These are phyloP conservation scores for Lordiphosa mommai DNA, from an alignment of 1,140 invertebrate species.

Conservation along the genomic window DNA sequence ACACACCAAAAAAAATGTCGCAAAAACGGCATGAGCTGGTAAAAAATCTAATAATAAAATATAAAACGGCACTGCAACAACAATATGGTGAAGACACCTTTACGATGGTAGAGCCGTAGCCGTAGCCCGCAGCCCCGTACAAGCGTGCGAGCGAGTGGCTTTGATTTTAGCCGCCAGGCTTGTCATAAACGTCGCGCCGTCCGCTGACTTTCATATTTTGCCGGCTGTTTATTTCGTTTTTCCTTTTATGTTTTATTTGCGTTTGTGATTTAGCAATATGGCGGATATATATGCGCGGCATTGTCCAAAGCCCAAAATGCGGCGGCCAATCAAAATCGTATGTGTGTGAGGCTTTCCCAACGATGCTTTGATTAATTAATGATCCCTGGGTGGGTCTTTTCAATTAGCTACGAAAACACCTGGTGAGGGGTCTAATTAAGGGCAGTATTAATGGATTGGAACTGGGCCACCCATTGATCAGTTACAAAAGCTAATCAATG, in stretches of 20 bases:
- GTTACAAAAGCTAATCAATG: constrained; percentile 49
- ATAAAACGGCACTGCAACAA: constrained; percentile 18
- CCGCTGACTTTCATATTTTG: constrained; percentile 64
- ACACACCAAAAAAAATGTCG: constrained; percentile 50
- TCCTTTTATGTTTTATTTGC: constrained; percentile 64
- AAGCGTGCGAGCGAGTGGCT: constrained; percentile 34
- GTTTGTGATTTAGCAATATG: constrained; percentile 75
- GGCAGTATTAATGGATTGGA: constrained; percentile 36
- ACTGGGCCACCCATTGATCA: constrained; percentile 27
- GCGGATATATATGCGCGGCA: constrained; percentile 21
- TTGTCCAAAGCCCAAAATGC: constrained; percentile 1
- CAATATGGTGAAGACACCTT: constrained; percentile 13
- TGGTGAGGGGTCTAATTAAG: constrained; percentile 41
- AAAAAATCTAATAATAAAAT: constrained; percentile 52
- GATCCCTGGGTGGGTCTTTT: constrained; percentile 18
- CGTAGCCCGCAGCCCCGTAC: neutral
- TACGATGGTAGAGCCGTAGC: constrained; percentile 1
- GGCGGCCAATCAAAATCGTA: constrained; percentile 22
- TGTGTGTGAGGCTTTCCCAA: constrained; percentile 26
- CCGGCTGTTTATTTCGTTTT: constrained; percentile 61
- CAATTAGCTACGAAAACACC: constrained; percentile 34
- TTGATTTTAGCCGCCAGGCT: constrained; percentile 72
- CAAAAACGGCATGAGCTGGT: constrained; percentile 55
- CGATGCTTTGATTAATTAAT: constrained; percentile 67
- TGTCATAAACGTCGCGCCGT: constrained; percentile 55